phyloP scores from a whole-genome alignment of 1,140 invertebrate genomes.

The Aplysia californica region DNA sequence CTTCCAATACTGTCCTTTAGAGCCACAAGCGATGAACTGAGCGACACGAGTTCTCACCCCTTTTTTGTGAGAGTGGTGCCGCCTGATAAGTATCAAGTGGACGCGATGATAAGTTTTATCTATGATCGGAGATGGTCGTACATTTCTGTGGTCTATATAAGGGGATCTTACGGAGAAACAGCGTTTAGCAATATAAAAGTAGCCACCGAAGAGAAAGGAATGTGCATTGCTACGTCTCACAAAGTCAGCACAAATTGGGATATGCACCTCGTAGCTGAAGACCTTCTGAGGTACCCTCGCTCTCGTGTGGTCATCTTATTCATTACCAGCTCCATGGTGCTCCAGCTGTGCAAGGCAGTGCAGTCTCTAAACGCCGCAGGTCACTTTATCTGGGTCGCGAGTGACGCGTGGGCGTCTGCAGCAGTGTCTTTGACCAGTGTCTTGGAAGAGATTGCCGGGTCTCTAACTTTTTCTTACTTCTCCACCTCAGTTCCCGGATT shows the following conservation, averaged over 20 bases:
- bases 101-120: slow-evolving; percentile 11
- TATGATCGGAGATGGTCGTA: neutral
- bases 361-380: neutral
- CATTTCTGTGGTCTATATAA: neutral
- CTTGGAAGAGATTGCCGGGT: neutral
- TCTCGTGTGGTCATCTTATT: slow-evolving; percentile 3
- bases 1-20: slow-evolving; percentile 1
- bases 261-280: neutral
- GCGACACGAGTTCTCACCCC: neutral
- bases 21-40: slow-evolving; percentile 9
- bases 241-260: neutral
- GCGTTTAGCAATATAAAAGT: neutral
- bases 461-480: neutral
- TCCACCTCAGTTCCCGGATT: neutral
- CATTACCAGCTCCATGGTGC: neutral
- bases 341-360: neutral
- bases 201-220: neutral
- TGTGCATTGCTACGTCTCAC: neutral
- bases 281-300: neutral
- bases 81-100: neutral
- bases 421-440: neutral
- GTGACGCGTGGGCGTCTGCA: neutral
- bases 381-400: slow-evolving; percentile 13
- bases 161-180: neutral
- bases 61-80: slow-evolving; percentile 8